A percentile compares a stretch with the other conserved stretches of the same genome.
Conservation (phyloP, 2,113 vertebrate species). For the Cyanoderma ruficeps region DNA sequence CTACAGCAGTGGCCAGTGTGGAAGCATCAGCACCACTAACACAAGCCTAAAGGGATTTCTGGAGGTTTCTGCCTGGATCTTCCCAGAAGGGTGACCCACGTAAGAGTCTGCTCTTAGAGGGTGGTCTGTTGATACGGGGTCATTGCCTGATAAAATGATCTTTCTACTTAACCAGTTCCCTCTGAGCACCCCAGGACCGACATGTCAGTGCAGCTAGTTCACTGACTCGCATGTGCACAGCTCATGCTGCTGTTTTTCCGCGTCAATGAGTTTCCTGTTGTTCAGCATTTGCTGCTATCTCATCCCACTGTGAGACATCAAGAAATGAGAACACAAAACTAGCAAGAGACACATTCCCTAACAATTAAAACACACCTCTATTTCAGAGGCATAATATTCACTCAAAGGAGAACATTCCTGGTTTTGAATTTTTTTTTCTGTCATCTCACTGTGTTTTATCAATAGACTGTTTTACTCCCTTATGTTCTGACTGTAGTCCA, state of each 20-base stretch:
- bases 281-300: background rate
- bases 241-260: background rate
- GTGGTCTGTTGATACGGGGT: background rate
- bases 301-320: background rate
- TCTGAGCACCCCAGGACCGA: background rate
- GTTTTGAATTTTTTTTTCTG: background rate
- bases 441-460: background rate
- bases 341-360: background rate
- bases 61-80: background rate
- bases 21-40: background rate
- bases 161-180: background rate
- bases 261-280: background rate
- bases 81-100: rapidly evolving
- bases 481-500: background rate
- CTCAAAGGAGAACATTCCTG: background rate
- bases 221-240: background rate
- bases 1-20: background rate
- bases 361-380: background rate
- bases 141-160: background rate
- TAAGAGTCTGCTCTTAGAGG: background rate
- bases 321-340: background rate
- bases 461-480: background rate
- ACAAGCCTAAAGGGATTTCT: background rate
- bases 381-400: background rate
- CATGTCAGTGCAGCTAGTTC: background rate